Evolutionary conservation across 2,113 vertebrate species (phyloP).

Genomic region (Talpa occidentalis): DNA sequence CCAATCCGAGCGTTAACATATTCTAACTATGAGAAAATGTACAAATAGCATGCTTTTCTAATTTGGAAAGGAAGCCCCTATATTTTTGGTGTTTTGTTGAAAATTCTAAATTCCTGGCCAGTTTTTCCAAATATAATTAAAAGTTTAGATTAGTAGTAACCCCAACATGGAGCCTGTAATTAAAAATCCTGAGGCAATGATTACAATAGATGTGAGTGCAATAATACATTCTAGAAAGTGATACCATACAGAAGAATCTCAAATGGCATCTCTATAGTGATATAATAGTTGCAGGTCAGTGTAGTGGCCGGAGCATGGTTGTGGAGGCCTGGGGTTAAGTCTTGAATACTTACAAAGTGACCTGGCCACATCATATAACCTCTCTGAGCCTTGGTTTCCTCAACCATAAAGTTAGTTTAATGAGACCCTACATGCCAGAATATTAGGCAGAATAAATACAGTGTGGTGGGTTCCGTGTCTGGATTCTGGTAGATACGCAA

Average conservation of each 20-base stretch:
- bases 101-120: not conserved
- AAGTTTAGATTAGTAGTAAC: not conserved
- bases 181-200: not conserved
- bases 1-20: not conserved
- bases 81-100: not conserved
- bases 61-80: not conserved
- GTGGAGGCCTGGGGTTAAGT: not conserved
- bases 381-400: not conserved
- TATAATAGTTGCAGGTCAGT: not conserved
- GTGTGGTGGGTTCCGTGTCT: not conserved
- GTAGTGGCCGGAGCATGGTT: not conserved
- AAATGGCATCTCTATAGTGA: not conserved
- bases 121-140: slow-evolving; percentile 22
- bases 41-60: not conserved
- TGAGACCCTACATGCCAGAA: not conserved
- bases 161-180: not conserved
- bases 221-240: not conserved
- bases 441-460: not conserved
- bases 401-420: not conserved
- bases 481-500: not conserved
- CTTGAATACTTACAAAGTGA: not conserved
- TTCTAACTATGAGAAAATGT: not conserved
- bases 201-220: not conserved
- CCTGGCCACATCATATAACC: not conserved
- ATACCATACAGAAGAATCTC: not conserved